Percentiles rank a stretch among this genome's conserved stretches.
Evolutionary conservation across 2,888 invertebrate species (phyloP).

Genomic region (Lissonota sp.): DNA sequence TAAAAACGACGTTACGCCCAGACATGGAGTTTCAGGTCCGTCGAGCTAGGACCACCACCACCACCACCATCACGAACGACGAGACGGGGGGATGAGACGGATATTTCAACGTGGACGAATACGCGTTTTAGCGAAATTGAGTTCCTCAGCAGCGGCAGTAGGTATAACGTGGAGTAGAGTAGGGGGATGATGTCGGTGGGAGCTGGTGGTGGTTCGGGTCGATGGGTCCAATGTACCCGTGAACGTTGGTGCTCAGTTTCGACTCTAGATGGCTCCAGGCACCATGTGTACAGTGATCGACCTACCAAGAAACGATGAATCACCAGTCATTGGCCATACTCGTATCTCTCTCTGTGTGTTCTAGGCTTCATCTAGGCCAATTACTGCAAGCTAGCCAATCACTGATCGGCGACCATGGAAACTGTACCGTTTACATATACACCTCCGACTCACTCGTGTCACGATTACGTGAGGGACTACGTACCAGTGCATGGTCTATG

Average conservation of each 20-base stretch:
- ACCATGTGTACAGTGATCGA: slow-evolving; percentile 6
- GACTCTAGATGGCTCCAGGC: slow-evolving; percentile 28
- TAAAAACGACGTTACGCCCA: neutral
- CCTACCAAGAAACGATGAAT: slow-evolving; percentile 2
- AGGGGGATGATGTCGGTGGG: slow-evolving; percentile 11
- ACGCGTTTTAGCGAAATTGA: slow-evolving; percentile 81
- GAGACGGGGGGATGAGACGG: neutral
- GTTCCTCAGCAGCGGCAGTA: slow-evolving; percentile 64
- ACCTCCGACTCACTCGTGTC: neutral
- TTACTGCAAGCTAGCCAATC: slow-evolving; percentile 2
- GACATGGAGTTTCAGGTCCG: slow-evolving; percentile 5
- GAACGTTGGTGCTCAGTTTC: slow-evolving; percentile 25
- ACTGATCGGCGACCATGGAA: neutral
- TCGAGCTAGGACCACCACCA: neutral
- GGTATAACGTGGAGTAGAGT: slow-evolving; percentile 34
- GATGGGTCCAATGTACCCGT: slow-evolving; percentile 48
- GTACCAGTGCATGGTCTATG: slow-evolving; percentile 45
- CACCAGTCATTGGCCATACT: slow-evolving; percentile 21
- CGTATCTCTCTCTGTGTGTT: neutral
- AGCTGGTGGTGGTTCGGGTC: slow-evolving; percentile 40
- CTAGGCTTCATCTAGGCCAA: slow-evolving; percentile 2
- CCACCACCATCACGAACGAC: slow-evolving; percentile 9
- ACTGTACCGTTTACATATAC: slow-evolving; percentile 1
- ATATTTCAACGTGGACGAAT: slow-evolving; percentile 22
- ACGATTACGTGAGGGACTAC: slow-evolving; percentile 18